Evolutionary conservation across 2,797 vertebrate species (phyloP).

Genomic region (Parauchenoglanis punctatus): DNA sequence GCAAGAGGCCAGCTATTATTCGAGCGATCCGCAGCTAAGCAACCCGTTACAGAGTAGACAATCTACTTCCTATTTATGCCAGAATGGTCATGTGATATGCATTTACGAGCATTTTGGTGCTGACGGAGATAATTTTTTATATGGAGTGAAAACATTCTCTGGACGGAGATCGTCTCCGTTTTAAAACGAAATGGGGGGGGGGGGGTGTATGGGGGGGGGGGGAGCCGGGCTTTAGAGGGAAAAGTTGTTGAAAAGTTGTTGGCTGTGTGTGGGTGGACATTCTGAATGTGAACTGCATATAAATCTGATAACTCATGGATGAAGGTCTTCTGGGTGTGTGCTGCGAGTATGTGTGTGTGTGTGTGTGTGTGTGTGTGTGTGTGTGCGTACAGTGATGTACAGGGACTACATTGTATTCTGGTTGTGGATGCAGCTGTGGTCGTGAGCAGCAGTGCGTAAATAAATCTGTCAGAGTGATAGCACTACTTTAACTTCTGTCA

Average conservation of each 20-base stretch:
- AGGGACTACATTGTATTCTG: slow-evolving; percentile 29
- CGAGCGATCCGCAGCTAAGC: too few species aligned
- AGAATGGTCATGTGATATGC: too few species aligned
- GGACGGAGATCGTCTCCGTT: too few species aligned
- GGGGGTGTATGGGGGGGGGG: too few species aligned
- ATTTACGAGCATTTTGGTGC: too few species aligned
- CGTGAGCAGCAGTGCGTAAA: slow-evolving; percentile 36
- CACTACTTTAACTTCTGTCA: slow-evolving; percentile 50
- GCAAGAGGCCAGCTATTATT: too few species aligned
- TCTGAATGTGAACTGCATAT: slow-evolving; percentile 27
- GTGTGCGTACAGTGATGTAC: slow-evolving; percentile 29
- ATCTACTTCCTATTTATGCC: too few species aligned
- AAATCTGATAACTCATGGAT: slow-evolving; percentile 30
- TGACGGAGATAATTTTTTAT: too few species aligned
- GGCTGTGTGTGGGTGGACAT: slow-evolving; percentile 33
- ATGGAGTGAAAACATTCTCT: too few species aligned
- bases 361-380: not conserved
- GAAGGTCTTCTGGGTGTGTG: slow-evolving; percentile 19
- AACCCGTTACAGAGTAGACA: too few species aligned
- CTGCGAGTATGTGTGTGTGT: slow-evolving; percentile 9
- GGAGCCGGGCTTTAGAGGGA: not conserved
- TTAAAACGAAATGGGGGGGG: too few species aligned
- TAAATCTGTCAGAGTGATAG: slow-evolving; percentile 48
- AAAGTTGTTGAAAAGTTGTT: not conserved
- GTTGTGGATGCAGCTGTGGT: slow-evolving; percentile 45